Percentiles rank a stretch among this genome's conserved stretches.
These are phyloP conservation scores for Coleophora flavipennella DNA, from an alignment of 2,888 invertebrate genomes.

Conservation along the genomic window DNA sequence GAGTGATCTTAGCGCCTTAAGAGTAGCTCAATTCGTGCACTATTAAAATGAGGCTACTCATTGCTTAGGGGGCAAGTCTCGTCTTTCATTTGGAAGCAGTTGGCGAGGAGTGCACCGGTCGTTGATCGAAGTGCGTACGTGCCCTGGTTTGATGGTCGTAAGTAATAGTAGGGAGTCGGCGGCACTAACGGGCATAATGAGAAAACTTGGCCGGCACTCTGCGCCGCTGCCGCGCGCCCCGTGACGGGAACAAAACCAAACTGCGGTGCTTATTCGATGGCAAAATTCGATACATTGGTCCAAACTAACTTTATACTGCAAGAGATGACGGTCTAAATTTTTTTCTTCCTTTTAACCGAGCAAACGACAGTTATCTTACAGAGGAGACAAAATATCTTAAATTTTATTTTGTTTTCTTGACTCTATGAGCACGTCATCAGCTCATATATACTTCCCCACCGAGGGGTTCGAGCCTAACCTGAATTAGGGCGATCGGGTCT, in stretches of 20 bases:
- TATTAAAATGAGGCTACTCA: conserved; percentile 39
- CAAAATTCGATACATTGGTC: conserved; percentile 6
- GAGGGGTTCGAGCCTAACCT: too few species aligned
- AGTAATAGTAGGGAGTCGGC: conserved; percentile 43
- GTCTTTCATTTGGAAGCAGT: conserved; percentile 5
- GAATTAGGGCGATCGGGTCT: too few species aligned
- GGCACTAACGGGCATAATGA: conserved; percentile 58
- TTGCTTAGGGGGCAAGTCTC: conserved; percentile 10
- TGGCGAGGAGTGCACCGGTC: conserved; percentile 10
- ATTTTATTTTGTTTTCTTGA: too few species aligned
- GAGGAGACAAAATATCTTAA: too few species aligned
- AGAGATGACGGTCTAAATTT: too few species aligned
- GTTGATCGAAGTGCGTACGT: conserved; percentile 33
- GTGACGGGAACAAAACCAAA: conserved; percentile 25
- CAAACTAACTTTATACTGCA: too few species aligned
- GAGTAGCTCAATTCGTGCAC: conserved; percentile 46
- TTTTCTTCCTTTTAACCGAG: too few species aligned
- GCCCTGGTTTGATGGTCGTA: conserved; percentile 37
- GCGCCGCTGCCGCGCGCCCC: conserved; percentile 24
- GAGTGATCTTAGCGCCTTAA: too few species aligned
- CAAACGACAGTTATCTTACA: too few species aligned
- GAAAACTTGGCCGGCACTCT: conserved; percentile 57
- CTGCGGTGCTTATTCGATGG: conserved; percentile 14
- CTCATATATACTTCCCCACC: too few species aligned
- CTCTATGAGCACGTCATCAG: too few species aligned